These are phyloP conservation scores for Spea bombifrons DNA, from an alignment of 2,113 vertebrate genomes.

Conservation along the genomic window DNA sequence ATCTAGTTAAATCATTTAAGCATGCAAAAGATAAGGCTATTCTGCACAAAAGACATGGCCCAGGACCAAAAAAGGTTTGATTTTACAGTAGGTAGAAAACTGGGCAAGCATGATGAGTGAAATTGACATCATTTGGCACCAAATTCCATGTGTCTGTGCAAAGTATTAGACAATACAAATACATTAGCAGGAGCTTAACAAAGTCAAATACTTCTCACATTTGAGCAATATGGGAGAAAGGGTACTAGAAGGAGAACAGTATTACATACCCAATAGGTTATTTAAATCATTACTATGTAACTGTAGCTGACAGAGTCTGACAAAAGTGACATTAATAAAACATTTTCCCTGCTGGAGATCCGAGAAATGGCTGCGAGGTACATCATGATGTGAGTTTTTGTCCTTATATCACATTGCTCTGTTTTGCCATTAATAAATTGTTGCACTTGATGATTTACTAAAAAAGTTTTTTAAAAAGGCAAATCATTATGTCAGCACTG, in stretches of 20 bases:
- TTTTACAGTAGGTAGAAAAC: too few species aligned
- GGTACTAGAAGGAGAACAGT: constrained; percentile 6
- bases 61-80: too few species aligned
- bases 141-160: too few species aligned
- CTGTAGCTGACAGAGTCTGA: constrained; percentile 16
- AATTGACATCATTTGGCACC: too few species aligned
- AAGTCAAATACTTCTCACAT: background rate
- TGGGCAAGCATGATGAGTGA: too few species aligned
- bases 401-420: background rate
- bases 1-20: too few species aligned
- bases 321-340: constrained; percentile 14
- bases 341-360: constrained; percentile 1
- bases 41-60: too few species aligned
- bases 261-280: constrained; percentile 10
- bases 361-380: constrained; percentile 14
- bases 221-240: background rate
- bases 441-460: too few species aligned
- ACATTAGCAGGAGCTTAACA: background rate
- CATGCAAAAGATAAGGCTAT: too few species aligned
- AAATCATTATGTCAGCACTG: too few species aligned
- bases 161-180: too few species aligned
- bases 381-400: background rate
- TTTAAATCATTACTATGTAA: constrained; percentile 4
- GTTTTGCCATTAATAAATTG: background rate
- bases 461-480: too few species aligned